phyloP scores from a whole-genome alignment of 2,797 vertebrate species.

The Chiloscyllium punctatum region DNA sequence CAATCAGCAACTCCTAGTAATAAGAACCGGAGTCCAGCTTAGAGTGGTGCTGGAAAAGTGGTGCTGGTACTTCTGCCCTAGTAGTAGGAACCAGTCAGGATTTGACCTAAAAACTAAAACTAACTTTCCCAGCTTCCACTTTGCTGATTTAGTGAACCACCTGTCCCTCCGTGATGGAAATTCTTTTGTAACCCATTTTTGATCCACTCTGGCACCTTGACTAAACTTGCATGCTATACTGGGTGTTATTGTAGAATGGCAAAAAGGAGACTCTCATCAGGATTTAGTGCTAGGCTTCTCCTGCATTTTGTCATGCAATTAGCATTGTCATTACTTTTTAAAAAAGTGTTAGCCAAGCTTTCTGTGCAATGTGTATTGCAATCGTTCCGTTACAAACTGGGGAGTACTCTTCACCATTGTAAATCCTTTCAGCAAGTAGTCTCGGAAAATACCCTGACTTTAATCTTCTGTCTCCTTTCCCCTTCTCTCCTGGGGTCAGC shows the following conservation, averaged over 20 bases:
- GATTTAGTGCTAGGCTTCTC: neutral
- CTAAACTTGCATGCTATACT: neutral
- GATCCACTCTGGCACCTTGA: neutral
- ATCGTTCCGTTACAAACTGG: neutral
- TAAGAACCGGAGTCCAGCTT: too few relatives aligned
- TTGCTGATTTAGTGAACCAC: neutral
- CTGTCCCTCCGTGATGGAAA: neutral
- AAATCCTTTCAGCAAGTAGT: neutral
- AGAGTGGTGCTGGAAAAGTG: too few relatives aligned
- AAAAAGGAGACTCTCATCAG: neutral
- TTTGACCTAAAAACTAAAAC: neutral
- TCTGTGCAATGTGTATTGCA: neutral
- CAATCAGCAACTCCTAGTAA: neutral
- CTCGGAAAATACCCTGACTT: neutral
- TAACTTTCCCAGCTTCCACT: neutral
- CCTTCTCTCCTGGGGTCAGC: neutral
- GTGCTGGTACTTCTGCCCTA: neutral
- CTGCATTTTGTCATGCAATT: neutral
- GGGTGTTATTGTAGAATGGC: neutral
- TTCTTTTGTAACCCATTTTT: constrained; percentile 12
- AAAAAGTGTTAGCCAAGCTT: neutral
- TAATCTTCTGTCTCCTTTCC: neutral
- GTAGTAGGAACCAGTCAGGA: neutral
- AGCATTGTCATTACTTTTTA: neutral
- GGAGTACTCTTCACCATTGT: neutral